phyloP scores from a whole-genome alignment of 2,797 vertebrate genomes.

The Sylvilagus floridanus region DNA sequence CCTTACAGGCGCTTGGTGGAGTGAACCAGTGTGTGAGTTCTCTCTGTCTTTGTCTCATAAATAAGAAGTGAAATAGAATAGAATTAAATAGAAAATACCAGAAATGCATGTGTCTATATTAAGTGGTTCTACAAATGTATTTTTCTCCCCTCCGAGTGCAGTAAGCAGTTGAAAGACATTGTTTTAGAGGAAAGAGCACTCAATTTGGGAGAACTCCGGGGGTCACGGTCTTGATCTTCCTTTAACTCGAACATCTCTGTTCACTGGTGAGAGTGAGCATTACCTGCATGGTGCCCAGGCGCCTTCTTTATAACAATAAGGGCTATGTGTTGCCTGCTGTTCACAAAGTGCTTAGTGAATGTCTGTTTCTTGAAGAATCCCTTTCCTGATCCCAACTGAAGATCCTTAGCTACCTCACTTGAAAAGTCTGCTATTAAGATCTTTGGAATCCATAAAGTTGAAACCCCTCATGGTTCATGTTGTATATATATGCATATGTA shows the following conservation, averaged over 20 bases:
- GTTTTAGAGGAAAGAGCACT: neutral
- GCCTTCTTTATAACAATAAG: neutral
- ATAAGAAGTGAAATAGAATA: neutral
- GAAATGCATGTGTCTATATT: neutral
- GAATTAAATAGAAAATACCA: conserved; percentile 18
- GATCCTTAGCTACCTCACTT: neutral
- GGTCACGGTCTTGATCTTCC: neutral
- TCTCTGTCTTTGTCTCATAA: too few species aligned
- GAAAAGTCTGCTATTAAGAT: conserved; percentile 17
- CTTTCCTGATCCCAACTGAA: conserved; percentile 2
- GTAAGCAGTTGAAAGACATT: conserved; percentile 8
- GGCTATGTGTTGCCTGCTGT: neutral
- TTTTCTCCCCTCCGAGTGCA: neutral
- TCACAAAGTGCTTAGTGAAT: neutral
- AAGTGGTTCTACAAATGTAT: neutral
- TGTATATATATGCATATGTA: neutral
- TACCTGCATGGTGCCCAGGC: neutral
- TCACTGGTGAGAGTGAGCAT: neutral
- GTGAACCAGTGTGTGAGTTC: too few species aligned
- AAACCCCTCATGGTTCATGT: conserved; percentile 27
- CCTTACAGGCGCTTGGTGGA: too few species aligned
- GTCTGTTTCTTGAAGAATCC: neutral
- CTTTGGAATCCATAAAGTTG: neutral
- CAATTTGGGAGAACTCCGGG: neutral
- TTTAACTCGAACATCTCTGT: neutral